phyloP scores from a whole-genome alignment of 2,113 vertebrate species.

The Saccopteryx bilineata region DNA sequence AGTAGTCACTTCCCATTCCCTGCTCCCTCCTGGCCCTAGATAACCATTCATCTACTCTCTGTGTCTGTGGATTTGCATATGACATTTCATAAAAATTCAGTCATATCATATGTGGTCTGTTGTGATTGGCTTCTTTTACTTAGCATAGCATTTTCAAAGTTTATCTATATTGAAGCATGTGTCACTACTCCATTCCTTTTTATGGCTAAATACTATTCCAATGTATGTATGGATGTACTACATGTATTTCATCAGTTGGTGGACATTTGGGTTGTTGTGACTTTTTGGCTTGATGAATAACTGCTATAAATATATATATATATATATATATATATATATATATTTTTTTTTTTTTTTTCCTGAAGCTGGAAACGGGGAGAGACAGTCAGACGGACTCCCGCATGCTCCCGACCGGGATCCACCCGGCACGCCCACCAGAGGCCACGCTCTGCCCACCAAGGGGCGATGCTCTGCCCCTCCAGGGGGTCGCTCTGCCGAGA shows the following conservation, averaged over 20 bases:
- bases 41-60: background rate
- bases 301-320: background rate
- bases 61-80: background rate
- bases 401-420: too few relatives aligned
- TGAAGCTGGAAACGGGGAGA: too few relatives aligned
- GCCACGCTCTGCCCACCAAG: too few relatives aligned
- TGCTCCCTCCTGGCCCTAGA: background rate
- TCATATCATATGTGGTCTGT: background rate
- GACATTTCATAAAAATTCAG: background rate
- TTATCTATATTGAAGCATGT: background rate
- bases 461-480: too few relatives aligned
- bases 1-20: background rate
- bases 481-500: too few relatives aligned
- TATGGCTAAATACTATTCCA: background rate
- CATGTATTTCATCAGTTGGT: background rate
- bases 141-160: background rate
- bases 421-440: too few relatives aligned
- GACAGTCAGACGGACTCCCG: too few relatives aligned
- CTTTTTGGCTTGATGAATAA: background rate
- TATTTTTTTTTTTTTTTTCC: too few relatives aligned
- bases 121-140: background rate
- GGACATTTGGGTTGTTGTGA: background rate
- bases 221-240: background rate
- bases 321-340: too few relatives aligned
- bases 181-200: background rate